Evolutionary conservation across 2,113 vertebrate genomes (phyloP).

Genomic region (Pandion haliaetus): DNA sequence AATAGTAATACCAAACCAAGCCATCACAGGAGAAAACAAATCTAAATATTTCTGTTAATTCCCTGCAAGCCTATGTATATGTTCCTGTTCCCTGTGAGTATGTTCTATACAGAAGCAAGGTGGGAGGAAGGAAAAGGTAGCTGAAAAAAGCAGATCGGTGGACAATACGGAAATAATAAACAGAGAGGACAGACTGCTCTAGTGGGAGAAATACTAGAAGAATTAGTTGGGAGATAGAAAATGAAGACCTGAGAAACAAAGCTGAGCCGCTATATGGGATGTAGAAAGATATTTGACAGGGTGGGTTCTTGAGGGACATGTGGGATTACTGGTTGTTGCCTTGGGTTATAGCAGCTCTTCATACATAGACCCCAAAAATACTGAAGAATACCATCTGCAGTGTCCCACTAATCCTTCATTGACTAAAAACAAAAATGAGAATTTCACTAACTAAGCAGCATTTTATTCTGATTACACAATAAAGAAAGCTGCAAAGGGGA

Average conservation of each 20-base stretch:
- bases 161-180: not conserved
- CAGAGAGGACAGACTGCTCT: not conserved
- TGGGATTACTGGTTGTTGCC: not conserved
- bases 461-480: not conserved
- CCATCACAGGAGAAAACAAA: not conserved
- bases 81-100: not conserved
- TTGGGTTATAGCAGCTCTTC: not conserved
- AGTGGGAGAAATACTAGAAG: not conserved
- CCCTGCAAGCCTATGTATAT: not conserved
- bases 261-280: not conserved
- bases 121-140: constrained; percentile 18
- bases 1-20: not conserved
- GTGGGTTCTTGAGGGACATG: not conserved
- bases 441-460: not conserved
- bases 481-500: not conserved
- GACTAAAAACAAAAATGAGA: not conserved
- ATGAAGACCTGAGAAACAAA: not conserved
- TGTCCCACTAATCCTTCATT: not conserved
- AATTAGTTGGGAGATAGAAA: not conserved
- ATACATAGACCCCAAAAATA: not conserved
- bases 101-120: not conserved
- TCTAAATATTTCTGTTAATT: not conserved
- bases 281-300: not conserved
- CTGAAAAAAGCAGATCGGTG: not conserved
- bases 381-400: not conserved